Evolutionary conservation across 1,140 invertebrate genomes (phyloP), one percentile per base, ranked within the genome.

Genomic region (Penaeus japonicus): DNA sequence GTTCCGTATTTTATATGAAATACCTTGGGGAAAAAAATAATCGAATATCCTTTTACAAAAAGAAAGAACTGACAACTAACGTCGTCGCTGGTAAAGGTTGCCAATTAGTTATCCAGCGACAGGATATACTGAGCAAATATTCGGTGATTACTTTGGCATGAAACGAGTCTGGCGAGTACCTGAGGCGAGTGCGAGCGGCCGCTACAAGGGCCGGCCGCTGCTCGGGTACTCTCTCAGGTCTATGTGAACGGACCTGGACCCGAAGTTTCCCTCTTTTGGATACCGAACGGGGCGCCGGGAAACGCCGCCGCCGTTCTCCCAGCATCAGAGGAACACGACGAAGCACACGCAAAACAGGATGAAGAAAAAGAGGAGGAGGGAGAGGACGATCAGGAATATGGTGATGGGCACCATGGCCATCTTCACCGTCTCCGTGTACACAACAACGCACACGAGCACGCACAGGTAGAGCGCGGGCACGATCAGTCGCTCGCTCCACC

Each of bases 321-420:
- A 75, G 47, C 90, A 89, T 90, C 90, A 90, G 77, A 90, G 87
- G 85, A 91, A 91, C 30, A 90, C 62, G 27, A 89, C 89, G 75
- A 89, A 90, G 79, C 90, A 90, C 88, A 90, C 90, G 82, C 90
- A 90, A 78, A 89, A 90, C 22, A 90, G 88, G 70, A 90, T 90
- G 22, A 90, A 89, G 39, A 90, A 27, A 47, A 90, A 90, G 39
- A 90, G 90, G 20, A 86, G 80, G n/a, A 90, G 80, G 22, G 88
- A 90, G 35, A 90, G 85, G 1, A 90, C 90, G 75, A 90, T 89
- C 65, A 90, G 87, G 81, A 90, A 90, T 30, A 90, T 83, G 54
- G 89, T 90, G 77, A 90, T 90, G 22, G 90, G 90, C 22, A 89
- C 89, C 89, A 90, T 86, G 77, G 84, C 89, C 90, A 86, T 70